Percentiles rank a stretch among this genome's conserved stretches.
Evolutionary conservation across 2,113 vertebrate genomes (phyloP).

Genomic region (Coregonus clupeaformis): DNA sequence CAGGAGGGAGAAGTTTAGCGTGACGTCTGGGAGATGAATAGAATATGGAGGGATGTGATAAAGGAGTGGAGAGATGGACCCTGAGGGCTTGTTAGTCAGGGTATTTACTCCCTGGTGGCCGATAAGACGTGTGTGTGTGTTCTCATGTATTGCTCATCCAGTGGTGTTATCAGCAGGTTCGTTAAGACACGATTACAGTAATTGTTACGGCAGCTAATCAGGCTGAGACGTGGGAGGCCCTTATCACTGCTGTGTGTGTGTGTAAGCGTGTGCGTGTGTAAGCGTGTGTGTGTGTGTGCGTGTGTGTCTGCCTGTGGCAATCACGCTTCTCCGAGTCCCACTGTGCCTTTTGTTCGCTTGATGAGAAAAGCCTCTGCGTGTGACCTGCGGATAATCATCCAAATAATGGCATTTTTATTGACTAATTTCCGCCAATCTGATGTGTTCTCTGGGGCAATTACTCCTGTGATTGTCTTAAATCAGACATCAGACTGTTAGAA

Average conservation of each 20-base stretch:
- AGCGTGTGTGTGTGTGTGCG: not conserved
- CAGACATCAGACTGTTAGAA: conserved; percentile 59
- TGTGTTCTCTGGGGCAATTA: conserved; percentile 56
- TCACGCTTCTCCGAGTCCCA: conserved; percentile 17
- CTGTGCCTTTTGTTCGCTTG: conserved; percentile 3
- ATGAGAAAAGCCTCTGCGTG: conserved; percentile 40
- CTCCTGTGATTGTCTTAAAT: conserved; percentile 52
- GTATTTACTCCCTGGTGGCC: conserved; percentile 36
- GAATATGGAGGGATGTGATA: conserved; percentile 26
- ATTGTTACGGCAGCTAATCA: conserved; percentile 58
- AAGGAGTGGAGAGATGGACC: conserved; percentile 41
- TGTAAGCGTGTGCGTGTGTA: too few species aligned
- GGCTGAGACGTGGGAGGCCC: conserved; percentile 32
- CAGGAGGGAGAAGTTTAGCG: not conserved
- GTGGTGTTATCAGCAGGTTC: conserved; percentile 46
- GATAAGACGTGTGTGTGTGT: conserved; percentile 41
- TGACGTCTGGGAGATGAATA: not conserved
- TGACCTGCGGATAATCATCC: conserved; percentile 52
- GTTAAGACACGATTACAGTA: conserved; percentile 61
- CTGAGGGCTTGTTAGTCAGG: conserved; percentile 40
- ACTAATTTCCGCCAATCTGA: conserved; percentile 65
- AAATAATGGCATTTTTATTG: conserved; percentile 72
- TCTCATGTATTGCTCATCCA: conserved; percentile 23
- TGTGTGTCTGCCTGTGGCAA: conserved; percentile 7
- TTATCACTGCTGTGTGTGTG: conserved; percentile 32